Base-by-base conservation (phyloP, 2,888 invertebrate genomes). In the Agrilus cyanescens region DNA sequence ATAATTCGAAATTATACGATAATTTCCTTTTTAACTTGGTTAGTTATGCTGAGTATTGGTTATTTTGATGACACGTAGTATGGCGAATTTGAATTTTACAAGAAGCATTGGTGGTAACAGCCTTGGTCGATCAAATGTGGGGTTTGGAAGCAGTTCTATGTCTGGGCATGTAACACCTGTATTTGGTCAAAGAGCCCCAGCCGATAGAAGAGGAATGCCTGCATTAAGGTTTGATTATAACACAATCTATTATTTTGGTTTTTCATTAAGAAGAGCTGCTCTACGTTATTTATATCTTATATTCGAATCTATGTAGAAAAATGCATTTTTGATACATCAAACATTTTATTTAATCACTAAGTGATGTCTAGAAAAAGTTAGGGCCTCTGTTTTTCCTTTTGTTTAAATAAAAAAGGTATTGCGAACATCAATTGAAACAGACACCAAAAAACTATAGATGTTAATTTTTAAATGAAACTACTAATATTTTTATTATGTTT, bases 21-120 rank as follows among this genome's bases (percentile, higher is more conserved):
- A 25, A 10, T 25, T 41, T 32, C 7, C 13, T 16, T 46, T 37
- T 30, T 33, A 32, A 40, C 16, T 32, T 14, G 46, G 53, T 55
- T 55, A 59, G 66, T 65, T 62, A 65, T 66, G 65, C 59, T 57
- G 58, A 60, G 55, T 53, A 56, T 58, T 60, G 56, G 52, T 51
- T 51, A 51, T 44, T 49, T 44, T 47, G 50, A 54, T 50, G 56
- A 49, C 50, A 66, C 65, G 63, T 65, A 85, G 85, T 80, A 88
- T 89, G 87, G 88, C 88, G 76, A 88, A 87, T 78, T 78, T 88
- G 80, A 88, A 88, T 76, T 86, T 87, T 74, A 86, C 87, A 70
- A 80, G 88, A 74, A 88, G 84, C 76, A 81, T 88, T 74, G 84
- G 85, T 68, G 84, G 84, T 70, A 80, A 75, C 60, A 78, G 77